These are phyloP conservation scores for Ericerus pela DNA, from an alignment of 1,140 invertebrate species.

Conservation along the genomic window DNA sequence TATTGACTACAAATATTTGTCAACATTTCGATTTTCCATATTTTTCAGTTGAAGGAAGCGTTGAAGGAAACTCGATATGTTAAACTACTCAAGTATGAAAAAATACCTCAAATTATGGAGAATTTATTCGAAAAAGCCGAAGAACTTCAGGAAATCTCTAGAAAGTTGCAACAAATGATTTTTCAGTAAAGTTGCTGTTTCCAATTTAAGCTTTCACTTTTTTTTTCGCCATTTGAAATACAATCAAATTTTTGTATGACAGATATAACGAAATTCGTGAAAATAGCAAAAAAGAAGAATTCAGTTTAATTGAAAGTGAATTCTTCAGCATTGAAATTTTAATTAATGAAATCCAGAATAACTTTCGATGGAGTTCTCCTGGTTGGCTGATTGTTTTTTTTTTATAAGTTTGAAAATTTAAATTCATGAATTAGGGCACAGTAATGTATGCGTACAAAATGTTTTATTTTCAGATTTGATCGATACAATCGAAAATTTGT, in stretches of 20 bases:
- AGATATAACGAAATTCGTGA: slow-evolving; percentile 54
- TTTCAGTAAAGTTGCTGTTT: background rate
- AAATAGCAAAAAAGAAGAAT: slow-evolving; percentile 47
- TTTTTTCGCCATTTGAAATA: too few relatives aligned
- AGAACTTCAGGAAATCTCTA: background rate
- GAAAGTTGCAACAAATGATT: background rate
- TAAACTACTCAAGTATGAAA: slow-evolving; percentile 39
- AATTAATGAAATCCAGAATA: slow-evolving; percentile 42
- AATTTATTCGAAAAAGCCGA: background rate
- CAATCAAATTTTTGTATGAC: background rate
- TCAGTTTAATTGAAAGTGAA: slow-evolving; percentile 47
- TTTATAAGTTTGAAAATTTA: slow-evolving; percentile 6
- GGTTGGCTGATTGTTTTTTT: slow-evolving; percentile 32
- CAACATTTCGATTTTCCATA: background rate
- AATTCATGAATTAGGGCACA: background rate
- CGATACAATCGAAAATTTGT: slow-evolving; percentile 10
- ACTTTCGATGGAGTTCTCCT: slow-evolving; percentile 50
- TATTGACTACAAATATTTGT: too few relatives aligned
- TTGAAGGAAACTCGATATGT: slow-evolving; percentile 48
- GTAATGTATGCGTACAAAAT: background rate
- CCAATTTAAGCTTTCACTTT: background rate
- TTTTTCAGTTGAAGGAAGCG: slow-evolving; percentile 24
- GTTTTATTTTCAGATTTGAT: background rate
- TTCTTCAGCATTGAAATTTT: slow-evolving; percentile 44
- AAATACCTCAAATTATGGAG: slow-evolving; percentile 32